Percentiles rank a stretch among this genome's conserved stretches.
phyloP scores from a whole-genome alignment of 2,113 vertebrate species.

The Catagonus wagneri region DNA sequence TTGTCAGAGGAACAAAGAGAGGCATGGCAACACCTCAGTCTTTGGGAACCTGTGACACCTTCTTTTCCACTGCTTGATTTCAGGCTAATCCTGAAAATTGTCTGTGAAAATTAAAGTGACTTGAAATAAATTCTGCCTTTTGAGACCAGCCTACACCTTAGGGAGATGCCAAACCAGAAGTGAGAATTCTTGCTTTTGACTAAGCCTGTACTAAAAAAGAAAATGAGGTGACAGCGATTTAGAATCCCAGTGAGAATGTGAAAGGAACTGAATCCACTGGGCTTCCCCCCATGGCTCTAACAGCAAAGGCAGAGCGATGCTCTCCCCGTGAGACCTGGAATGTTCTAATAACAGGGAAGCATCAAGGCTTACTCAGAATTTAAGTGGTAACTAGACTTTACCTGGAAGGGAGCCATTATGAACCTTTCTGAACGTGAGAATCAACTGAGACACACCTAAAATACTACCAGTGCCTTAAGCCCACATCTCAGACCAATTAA shows the following conservation, averaged over 20 bases:
- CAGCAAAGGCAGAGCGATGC: not conserved
- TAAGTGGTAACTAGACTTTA: not conserved
- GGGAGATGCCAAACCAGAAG: not conserved
- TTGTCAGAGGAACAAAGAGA: slow-evolving; percentile 52
- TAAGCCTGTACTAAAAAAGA: not conserved
- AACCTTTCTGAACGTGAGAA: not conserved
- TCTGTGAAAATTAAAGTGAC: slow-evolving; percentile 33
- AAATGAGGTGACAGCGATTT: not conserved
- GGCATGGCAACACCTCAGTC: not conserved
- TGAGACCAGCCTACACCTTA: slow-evolving; percentile 25
- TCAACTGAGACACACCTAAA: not conserved
- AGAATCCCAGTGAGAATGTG: not conserved
- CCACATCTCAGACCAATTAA: not conserved
- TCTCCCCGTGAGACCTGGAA: too few species aligned
- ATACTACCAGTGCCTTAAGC: not conserved
- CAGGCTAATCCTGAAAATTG: not conserved
- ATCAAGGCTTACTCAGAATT: not conserved
- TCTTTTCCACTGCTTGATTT: not conserved
- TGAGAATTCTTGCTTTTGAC: not conserved
- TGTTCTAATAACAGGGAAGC: not conserved
- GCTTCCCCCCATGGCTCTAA: not conserved
- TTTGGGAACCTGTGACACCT: not conserved
- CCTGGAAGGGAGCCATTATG: not conserved
- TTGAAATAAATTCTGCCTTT: slow-evolving; percentile 63
- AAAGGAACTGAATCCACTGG: not conserved